Conservation (phyloP, 2,113 vertebrate species). For the Burhinus bistriatus region DNA sequence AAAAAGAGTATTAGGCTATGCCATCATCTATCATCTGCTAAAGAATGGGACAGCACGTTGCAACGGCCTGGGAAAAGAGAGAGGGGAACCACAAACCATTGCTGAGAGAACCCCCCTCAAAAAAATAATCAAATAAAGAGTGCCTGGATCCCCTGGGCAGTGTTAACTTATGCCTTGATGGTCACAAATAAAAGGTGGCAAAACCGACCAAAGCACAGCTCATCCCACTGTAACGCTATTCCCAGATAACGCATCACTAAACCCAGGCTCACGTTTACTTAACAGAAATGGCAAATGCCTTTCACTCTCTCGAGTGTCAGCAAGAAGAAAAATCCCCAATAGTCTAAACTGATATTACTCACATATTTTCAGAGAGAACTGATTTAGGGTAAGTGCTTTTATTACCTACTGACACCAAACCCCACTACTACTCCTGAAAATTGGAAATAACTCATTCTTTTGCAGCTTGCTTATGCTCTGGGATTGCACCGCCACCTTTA, state of each 20-base stretch:
- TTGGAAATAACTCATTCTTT: rapidly evolving
- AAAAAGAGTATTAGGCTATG: background rate
- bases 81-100: background rate
- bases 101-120: background rate
- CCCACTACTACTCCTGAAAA: background rate
- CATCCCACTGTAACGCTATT: background rate
- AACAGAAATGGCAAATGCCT: background rate
- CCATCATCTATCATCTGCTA: background rate
- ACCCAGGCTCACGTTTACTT: background rate
- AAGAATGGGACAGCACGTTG: rapidly evolving
- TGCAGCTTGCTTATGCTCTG: background rate
- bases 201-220: background rate
- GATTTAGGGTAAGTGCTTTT: background rate
- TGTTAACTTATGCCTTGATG: rapidly evolving
- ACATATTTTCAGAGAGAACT: background rate
- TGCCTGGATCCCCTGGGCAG: background rate
- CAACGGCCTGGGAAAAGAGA: background rate
- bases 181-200: background rate
- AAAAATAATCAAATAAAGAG: background rate
- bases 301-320: background rate
- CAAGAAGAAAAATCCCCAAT: background rate
- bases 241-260: background rate
- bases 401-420: background rate
- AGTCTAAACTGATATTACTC: background rate
- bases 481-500: background rate